Evolutionary conservation across 2,888 invertebrate genomes (phyloP).

Genomic region (Lasiommata megera): DNA sequence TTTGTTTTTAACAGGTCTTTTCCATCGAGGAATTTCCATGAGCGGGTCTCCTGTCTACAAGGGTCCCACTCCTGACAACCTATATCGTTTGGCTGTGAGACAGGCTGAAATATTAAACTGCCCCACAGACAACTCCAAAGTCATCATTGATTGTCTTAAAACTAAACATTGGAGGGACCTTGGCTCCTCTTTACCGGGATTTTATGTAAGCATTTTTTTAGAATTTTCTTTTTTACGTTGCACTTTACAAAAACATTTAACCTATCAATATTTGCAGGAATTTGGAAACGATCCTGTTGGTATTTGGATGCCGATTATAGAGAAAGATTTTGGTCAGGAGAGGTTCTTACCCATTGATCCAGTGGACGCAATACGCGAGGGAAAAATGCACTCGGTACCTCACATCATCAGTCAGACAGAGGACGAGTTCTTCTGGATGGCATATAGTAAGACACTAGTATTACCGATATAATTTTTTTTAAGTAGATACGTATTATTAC

Average conservation of each 20-base stretch:
- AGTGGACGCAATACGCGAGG: conserved; percentile 75
- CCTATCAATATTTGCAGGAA: conserved; percentile 54
- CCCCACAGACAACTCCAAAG: conserved; percentile 70
- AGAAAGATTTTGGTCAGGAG: conserved; percentile 84
- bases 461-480: not conserved
- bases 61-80: conserved; percentile 74
- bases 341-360: conserved; percentile 85
- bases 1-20: conserved; percentile 72
- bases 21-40: conserved; percentile 86
- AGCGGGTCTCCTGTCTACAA: conserved; percentile 83
- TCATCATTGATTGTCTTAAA: conserved; percentile 82
- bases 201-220: conserved; percentile 54
- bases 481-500: no score
- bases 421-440: conserved; percentile 84
- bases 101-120: conserved; percentile 84
- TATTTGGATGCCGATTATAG: conserved; percentile 84
- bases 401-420: conserved; percentile 84
- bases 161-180: conserved; percentile 68
- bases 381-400: conserved; percentile 83
- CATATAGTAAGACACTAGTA: conserved; percentile 73
- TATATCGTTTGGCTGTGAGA: conserved; percentile 80
- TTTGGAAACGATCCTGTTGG: conserved; percentile 76
- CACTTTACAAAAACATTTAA: not conserved
- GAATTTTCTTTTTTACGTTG: not conserved
- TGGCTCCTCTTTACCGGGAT: conserved; percentile 65